phyloP scores from a whole-genome alignment of 2,113 vertebrate species.

The Dermatemys mawii region DNA sequence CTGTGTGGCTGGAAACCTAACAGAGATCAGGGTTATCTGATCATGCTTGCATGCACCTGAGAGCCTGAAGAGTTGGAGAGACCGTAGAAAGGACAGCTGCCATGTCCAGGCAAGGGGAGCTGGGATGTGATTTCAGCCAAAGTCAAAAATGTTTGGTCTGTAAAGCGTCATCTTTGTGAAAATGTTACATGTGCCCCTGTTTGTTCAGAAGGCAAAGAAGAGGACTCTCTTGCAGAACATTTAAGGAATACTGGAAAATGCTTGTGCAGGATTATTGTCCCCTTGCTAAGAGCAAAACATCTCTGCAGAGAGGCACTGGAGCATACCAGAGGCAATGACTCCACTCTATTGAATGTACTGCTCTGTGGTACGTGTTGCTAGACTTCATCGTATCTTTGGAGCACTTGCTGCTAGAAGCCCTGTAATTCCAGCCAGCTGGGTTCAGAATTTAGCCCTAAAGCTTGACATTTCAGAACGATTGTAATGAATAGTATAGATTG shows the following conservation, averaged over 20 bases:
- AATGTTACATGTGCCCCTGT: background rate
- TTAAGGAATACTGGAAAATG: background rate
- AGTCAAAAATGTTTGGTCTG: no score
- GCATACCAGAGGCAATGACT: background rate
- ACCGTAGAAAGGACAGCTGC: background rate
- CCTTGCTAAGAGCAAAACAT: background rate
- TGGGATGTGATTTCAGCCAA: background rate
- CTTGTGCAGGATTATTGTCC: background rate
- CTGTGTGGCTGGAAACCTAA: background rate
- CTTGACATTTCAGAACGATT: background rate
- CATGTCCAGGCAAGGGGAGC: background rate
- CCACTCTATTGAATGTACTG: background rate
- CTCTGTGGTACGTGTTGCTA: background rate
- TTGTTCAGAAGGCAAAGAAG: background rate
- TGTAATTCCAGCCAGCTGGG: background rate
- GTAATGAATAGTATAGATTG: background rate
- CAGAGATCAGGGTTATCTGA: background rate
- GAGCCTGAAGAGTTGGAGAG: background rate
- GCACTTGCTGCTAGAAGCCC: background rate
- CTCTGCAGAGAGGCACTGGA: background rate
- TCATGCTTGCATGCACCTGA: background rate
- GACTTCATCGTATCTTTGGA: background rate
- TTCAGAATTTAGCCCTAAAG: background rate
- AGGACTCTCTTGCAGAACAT: background rate
- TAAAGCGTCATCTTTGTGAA: no score